Conservation (phyloP, 2,888 invertebrate species). For the Heteropelma amictum region DNA sequence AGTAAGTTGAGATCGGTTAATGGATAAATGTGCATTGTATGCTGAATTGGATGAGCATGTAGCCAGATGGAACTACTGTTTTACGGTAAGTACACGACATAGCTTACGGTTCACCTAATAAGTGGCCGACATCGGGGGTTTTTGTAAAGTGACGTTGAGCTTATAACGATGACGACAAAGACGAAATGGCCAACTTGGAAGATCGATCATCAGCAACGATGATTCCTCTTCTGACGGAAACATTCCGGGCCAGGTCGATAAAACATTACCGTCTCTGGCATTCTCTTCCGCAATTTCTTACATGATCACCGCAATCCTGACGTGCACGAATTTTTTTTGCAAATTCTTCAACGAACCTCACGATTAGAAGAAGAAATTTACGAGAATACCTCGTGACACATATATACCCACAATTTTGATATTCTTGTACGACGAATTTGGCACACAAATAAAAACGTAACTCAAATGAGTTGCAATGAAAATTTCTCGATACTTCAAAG, state of each 20-base stretch:
- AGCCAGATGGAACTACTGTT: conserved; percentile 24
- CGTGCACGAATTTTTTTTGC: not conserved
- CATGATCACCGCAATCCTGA: not conserved
- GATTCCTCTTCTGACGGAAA: not conserved
- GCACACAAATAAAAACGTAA: no score
- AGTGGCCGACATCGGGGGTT: conserved; percentile 68
- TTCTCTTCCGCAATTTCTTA: not conserved
- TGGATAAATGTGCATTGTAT: not conserved
- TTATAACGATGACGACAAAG: conserved; percentile 51
- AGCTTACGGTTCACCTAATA: conserved; percentile 52
- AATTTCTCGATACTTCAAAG: no score
- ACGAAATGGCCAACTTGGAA: not conserved
- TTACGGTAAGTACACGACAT: conserved; percentile 9
- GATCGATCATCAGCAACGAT: conserved; percentile 36
- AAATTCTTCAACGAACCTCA: no score
- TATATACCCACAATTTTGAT: no score
- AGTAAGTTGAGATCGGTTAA: not conserved
- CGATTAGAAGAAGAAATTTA: no score
- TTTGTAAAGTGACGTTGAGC: conserved; percentile 61
- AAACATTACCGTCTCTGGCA: not conserved
- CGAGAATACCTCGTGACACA: no score
- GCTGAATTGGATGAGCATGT: not conserved
- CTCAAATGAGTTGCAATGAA: no score
- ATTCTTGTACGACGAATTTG: no score
- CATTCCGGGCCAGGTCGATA: not conserved